phyloP scores from a whole-genome alignment of 1,140 invertebrate species.

The Euschistus heros region DNA sequence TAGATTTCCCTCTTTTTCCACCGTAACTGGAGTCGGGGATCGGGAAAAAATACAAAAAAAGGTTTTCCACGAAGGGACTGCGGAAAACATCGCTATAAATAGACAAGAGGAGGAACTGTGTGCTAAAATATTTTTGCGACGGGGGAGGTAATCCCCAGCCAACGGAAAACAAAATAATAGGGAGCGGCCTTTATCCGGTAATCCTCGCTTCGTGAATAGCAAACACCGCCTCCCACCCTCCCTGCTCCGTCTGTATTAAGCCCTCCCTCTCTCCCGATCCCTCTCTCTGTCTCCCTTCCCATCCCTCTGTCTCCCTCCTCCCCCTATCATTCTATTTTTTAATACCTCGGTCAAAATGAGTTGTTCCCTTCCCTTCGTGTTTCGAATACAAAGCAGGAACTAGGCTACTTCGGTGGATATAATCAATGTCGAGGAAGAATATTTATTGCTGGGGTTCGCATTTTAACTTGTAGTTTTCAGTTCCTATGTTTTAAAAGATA shows the following conservation, averaged over 20 bases:
- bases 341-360: no score
- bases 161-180: conserved; percentile 5
- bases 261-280: background rate
- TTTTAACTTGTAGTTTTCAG: no score
- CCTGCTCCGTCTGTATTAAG: background rate
- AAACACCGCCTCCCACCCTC: conserved; percentile 16
- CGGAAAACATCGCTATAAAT: conserved; percentile 6
- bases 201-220: conserved; percentile 17
- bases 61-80: background rate
- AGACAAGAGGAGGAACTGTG: background rate
- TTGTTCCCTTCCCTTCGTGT: no score
- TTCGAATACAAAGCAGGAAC: no score
- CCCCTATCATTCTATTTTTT: no score
- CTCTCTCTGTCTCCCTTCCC: background rate
- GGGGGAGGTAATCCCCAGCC: background rate
- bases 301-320: background rate
- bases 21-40: no score
- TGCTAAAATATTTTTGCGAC: conserved; percentile 5
- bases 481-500: no score
- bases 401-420: no score
- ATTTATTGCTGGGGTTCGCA: no score
- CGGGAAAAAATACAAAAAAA: no score
- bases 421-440: no score
- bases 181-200: conserved; percentile 7
- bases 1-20: no score